Percentiles rank a stretch among this genome's conserved stretches.
These are phyloP conservation scores for Phycodurus eques DNA, from an alignment of 2,113 vertebrate species.

Conservation along the genomic window DNA sequence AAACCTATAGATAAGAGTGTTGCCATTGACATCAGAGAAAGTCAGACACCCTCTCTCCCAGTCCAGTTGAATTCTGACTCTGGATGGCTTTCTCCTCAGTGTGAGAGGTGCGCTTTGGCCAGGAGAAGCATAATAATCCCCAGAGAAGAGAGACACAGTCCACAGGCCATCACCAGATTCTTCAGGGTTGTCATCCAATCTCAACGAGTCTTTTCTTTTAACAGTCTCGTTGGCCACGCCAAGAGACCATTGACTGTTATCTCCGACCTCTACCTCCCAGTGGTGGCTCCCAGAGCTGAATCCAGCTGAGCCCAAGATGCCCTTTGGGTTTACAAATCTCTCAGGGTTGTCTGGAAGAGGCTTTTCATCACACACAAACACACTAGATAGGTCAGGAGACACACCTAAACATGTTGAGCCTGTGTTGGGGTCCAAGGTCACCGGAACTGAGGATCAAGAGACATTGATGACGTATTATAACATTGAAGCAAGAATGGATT, in stretches of 20 bases:
- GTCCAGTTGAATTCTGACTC: constrained; percentile 56
- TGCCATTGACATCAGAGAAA: constrained; percentile 59
- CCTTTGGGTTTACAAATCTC: constrained; percentile 46
- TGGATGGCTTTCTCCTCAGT: constrained; percentile 43
- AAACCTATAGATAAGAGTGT: constrained; percentile 48
- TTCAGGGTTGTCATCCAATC: neutral
- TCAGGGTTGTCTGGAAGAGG: constrained; percentile 51
- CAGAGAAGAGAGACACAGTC: constrained; percentile 40
- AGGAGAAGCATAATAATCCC: constrained; percentile 46
- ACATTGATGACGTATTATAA: neutral
- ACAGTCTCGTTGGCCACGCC: constrained; percentile 43
- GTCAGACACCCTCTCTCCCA: constrained; percentile 55
- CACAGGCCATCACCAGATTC: constrained; percentile 41
- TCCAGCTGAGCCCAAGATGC: constrained; percentile 47
- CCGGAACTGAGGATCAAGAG: constrained; percentile 33
- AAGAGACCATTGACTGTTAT: constrained; percentile 45
- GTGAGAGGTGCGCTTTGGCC: constrained; percentile 25
- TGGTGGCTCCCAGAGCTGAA: constrained; percentile 24
- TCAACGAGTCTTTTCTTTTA: constrained; percentile 17
- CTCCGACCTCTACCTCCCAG: constrained; percentile 45
- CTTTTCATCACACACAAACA: constrained; percentile 34
- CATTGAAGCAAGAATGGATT: neutral
- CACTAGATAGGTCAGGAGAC: constrained; percentile 52
- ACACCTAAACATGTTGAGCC: constrained; percentile 47
- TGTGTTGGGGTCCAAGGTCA: constrained; percentile 59